phyloP scores from a whole-genome alignment of 2,888 invertebrate genomes.

The Poecilus cupreus region DNA sequence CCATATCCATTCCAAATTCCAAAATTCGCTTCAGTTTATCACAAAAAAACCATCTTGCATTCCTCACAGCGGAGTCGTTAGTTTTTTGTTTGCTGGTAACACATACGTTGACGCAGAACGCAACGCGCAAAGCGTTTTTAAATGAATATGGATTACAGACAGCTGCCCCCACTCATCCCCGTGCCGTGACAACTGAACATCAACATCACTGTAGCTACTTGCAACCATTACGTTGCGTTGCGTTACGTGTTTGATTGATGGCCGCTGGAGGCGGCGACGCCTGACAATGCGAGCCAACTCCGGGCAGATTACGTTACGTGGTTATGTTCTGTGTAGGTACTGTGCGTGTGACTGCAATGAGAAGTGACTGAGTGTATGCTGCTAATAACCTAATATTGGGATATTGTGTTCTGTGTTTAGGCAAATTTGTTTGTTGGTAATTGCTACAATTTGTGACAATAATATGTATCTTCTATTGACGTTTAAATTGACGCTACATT shows the following conservation, averaged over 20 bases:
- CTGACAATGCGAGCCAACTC: background rate
- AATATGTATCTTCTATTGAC: too few relatives aligned
- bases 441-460: too few relatives aligned
- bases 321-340: background rate
- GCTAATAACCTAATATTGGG: too few relatives aligned
- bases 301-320: background rate
- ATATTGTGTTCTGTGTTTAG: too few relatives aligned
- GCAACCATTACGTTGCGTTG: conserved; percentile 5
- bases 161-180: background rate
- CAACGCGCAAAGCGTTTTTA: conserved; percentile 17
- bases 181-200: conserved; percentile 13
- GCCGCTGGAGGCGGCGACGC: background rate
- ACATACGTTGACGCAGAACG: background rate
- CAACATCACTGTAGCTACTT: background rate
- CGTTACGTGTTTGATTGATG: conserved; percentile 8
- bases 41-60: conserved; percentile 11
- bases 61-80: background rate
- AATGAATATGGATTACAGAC: conserved; percentile 26
- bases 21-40: background rate
- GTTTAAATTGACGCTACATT: too few relatives aligned
- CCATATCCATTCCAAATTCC: background rate
- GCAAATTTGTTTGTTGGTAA: too few relatives aligned
- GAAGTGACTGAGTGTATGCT: too few relatives aligned
- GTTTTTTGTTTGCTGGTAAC: conserved; percentile 2
- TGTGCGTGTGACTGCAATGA: background rate